Percentiles rank a stretch among this genome's conserved stretches.
phyloP scores from a whole-genome alignment of 2,113 vertebrate genomes.

The Dendrocopos noguchii region DNA sequence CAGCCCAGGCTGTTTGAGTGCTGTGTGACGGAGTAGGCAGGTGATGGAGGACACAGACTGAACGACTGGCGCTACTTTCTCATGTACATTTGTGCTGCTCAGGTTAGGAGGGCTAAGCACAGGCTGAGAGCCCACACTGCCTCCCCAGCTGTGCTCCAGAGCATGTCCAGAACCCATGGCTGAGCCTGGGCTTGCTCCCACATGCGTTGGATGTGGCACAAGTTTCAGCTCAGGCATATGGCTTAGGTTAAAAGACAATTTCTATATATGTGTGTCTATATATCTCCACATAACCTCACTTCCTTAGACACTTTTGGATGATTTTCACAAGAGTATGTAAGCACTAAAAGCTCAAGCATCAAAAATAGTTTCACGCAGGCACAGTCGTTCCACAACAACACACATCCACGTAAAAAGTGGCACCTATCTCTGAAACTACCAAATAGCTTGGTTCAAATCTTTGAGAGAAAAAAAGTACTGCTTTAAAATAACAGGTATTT shows the following conservation, averaged over 20 bases:
- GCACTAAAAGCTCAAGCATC: not conserved
- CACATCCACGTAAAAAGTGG: not conserved
- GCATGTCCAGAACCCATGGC: rapidly evolving
- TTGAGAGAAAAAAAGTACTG: not conserved
- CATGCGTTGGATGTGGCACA: not conserved
- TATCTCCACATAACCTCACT: not conserved
- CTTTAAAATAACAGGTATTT: not conserved
- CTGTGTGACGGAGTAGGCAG: not conserved
- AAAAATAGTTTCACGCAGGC: not conserved
- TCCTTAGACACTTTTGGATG: not conserved
- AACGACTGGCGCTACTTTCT: not conserved
- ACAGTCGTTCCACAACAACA: not conserved
- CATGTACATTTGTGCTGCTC: rapidly evolving
- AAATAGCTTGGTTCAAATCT: not conserved
- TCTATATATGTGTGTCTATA: not conserved
- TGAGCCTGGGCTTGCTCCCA: not conserved
- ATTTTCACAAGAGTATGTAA: not conserved
- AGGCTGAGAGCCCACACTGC: rapidly evolving
- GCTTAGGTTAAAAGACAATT: not conserved
- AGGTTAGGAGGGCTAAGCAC: not conserved
- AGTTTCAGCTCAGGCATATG: not conserved
- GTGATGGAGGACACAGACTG: not conserved
- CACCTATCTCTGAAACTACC: not conserved
- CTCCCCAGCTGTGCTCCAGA: rapidly evolving
- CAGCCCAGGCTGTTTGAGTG: not conserved